Evolutionary conservation across 2,113 vertebrate species (phyloP).

Genomic region (Acrocephalus kingi): DNA sequence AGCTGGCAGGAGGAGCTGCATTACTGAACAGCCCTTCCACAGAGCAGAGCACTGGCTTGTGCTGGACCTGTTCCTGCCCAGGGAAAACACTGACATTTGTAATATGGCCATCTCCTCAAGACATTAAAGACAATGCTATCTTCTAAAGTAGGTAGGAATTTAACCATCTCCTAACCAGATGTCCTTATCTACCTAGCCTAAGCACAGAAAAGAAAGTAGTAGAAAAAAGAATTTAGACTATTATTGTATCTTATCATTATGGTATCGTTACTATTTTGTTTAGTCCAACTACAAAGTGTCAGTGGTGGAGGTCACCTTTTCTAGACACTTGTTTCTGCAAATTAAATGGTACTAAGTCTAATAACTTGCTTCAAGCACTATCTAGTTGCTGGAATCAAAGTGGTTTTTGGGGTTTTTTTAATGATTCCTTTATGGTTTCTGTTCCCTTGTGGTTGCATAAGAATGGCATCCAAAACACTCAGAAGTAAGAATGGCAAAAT

Average conservation of each 20-base stretch:
- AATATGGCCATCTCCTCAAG: neutral
- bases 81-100: neutral
- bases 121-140: neutral
- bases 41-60: neutral
- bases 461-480: neutral
- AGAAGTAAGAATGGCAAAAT: neutral
- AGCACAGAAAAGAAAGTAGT: neutral
- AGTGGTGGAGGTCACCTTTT: neutral
- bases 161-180: neutral
- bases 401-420: fast-evolving
- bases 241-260: neutral
- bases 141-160: neutral
- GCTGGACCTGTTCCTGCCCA: neutral
- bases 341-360: neutral
- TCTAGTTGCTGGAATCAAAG: neutral
- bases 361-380: neutral
- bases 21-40: neutral
- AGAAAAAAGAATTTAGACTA: neutral
- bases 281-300: neutral
- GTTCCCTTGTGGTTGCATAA: neutral
- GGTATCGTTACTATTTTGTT: neutral
- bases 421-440: neutral
- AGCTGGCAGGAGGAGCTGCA: neutral
- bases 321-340: neutral
- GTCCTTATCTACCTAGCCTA: neutral